Percentiles rank a stretch among this genome's conserved stretches.
These are phyloP conservation scores for Catostomus latipinnis DNA, from an alignment of 2,797 vertebrate genomes.

Conservation along the genomic window DNA sequence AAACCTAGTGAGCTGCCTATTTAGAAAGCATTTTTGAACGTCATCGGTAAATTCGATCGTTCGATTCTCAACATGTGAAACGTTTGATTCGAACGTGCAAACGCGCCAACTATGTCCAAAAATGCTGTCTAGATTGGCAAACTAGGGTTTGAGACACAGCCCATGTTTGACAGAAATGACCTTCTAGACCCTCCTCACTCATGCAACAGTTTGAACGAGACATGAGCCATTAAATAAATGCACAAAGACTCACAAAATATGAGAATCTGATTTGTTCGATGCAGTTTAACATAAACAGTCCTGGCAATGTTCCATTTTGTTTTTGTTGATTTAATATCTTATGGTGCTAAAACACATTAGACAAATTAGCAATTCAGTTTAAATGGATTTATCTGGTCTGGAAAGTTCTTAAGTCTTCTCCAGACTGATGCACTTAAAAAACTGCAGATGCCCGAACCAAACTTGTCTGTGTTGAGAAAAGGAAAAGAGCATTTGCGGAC, in stretches of 20 bases:
- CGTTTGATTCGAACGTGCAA: neutral
- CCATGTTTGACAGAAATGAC: constrained; percentile 44
- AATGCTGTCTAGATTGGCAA: neutral
- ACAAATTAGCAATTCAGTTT: neutral
- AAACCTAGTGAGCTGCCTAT: neutral
- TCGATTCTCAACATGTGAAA: no score
- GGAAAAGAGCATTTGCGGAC: neutral
- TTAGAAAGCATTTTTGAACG: neutral
- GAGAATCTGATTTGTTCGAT: neutral
- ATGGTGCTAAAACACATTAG: neutral
- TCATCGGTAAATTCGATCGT: neutral
- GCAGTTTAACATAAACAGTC: neutral
- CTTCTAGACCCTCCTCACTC: constrained; percentile 66
- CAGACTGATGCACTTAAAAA: neutral
- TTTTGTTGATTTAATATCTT: neutral
- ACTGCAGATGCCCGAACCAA: neutral
- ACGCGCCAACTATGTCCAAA: neutral
- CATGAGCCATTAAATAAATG: constrained; percentile 2
- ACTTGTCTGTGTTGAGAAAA: neutral
- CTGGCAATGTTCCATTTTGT: neutral
- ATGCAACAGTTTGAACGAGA: neutral
- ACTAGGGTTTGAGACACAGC: constrained; percentile 10
- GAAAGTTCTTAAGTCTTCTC: neutral
- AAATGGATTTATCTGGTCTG: neutral
- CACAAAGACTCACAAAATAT: neutral